Percentiles rank a stretch among this genome's conserved stretches.
These are phyloP conservation scores for Idaea biselata DNA, from an alignment of 2,888 invertebrate species.

Conservation along the genomic window DNA sequence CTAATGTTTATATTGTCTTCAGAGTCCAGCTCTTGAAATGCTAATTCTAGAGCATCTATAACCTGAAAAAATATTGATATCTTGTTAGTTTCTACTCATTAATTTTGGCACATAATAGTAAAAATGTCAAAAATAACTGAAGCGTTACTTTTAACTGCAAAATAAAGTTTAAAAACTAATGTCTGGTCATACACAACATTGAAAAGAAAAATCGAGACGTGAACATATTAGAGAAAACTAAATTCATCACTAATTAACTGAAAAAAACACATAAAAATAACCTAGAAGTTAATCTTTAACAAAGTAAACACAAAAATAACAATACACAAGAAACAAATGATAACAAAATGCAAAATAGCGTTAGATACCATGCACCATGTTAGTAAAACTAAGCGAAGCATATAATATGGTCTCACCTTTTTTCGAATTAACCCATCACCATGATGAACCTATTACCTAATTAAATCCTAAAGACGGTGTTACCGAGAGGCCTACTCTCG, in stretches of 20 bases:
- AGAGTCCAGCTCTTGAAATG: constrained; percentile 82
- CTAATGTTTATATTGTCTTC: constrained; percentile 50
- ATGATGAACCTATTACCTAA: constrained; percentile 52
- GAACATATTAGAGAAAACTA: too few relatives aligned
- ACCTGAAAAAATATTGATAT: constrained; percentile 64
- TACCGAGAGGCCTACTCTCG: constrained; percentile 36
- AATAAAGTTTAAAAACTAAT: not conserved
- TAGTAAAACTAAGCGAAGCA: constrained; percentile 52
- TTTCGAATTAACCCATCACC: constrained; percentile 62
- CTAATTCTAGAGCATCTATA: constrained; percentile 83
- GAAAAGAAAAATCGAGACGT: constrained; percentile 3
- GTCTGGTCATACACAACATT: not conserved
- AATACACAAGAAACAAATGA: constrained; percentile 14
- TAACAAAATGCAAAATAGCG: constrained; percentile 21
- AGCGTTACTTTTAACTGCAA: not conserved
- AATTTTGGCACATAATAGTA: not conserved
- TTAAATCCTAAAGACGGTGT: constrained; percentile 29
- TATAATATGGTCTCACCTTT: constrained; percentile 60
- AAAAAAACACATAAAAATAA: constrained; percentile 27
- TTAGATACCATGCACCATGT: constrained; percentile 48
- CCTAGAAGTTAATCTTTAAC: constrained; percentile 21
- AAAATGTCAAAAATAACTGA: not conserved
- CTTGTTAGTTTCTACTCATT: not conserved
- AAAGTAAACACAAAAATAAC: constrained; percentile 19
- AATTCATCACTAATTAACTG: constrained; percentile 5